phyloP scores from a whole-genome alignment of 1,140 invertebrate genomes.

The Nomia melanderi region DNA sequence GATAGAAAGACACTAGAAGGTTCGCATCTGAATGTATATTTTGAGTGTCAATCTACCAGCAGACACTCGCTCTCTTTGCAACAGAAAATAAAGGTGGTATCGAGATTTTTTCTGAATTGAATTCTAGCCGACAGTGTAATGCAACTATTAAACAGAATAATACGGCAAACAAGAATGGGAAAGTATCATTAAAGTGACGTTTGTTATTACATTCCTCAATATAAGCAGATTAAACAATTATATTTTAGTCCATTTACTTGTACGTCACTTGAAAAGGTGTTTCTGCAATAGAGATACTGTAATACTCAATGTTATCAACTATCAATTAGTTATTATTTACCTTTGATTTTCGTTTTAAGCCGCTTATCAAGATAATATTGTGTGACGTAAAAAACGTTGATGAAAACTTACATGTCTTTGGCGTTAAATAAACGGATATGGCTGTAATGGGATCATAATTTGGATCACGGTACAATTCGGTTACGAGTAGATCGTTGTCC shows the following conservation, averaged over 20 bases:
- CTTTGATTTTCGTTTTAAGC: conserved; percentile 25
- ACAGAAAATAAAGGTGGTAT: background rate
- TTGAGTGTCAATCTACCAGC: background rate
- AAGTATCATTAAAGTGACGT: conserved; percentile 28
- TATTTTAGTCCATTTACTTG: conserved; percentile 47
- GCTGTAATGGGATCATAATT: conserved; percentile 97
- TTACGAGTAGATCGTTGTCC: conserved; percentile 98
- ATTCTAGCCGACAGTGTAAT: background rate
- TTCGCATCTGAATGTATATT: conserved; percentile 5
- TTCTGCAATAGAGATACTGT: conserved; percentile 44
- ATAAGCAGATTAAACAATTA: conserved; percentile 52
- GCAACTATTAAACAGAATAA: conserved; percentile 18
- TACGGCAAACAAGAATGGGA: background rate
- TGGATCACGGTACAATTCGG: conserved; percentile 97
- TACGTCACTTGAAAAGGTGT: conserved; percentile 48
- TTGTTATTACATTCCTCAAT: conserved; percentile 65
- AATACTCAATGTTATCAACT: conserved; percentile 31
- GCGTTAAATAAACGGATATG: conserved; percentile 98
- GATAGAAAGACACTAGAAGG: background rate
- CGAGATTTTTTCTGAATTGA: background rate
- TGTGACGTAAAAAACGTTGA: conserved; percentile 8
- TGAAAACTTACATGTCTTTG: conserved; percentile 93
- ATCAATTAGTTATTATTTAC: conserved; percentile 35
- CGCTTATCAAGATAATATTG: conserved; percentile 26
- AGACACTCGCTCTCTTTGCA: background rate